These are phyloP conservation scores for Oscheius sp. DNA, from an alignment of 2,888 invertebrate species.

Conservation along the genomic window DNA sequence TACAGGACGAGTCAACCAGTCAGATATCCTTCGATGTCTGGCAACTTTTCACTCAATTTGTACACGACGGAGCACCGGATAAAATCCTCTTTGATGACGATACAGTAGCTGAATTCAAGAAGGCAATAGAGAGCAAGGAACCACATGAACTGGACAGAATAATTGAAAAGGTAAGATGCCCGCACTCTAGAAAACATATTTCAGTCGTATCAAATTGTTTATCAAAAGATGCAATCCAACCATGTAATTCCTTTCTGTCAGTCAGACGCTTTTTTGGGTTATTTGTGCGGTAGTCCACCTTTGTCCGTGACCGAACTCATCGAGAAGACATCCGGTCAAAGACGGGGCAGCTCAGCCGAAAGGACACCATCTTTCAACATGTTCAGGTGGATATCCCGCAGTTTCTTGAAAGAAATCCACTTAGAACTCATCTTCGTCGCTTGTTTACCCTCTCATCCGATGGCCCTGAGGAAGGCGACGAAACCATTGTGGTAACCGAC, in stretches of 20 bases:
- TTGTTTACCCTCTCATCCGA: conserved; percentile 27
- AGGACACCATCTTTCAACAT: conserved; percentile 24
- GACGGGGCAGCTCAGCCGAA: conserved; percentile 19
- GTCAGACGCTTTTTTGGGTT: conserved; percentile 68
- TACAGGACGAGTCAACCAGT: conserved; percentile 42
- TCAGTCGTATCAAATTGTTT: conserved; percentile 65
- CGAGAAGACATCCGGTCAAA: conserved; percentile 32
- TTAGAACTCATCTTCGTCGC: conserved; percentile 31
- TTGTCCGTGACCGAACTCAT: conserved; percentile 64
- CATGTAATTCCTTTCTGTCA: conserved; percentile 71
- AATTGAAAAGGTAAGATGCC: conserved; percentile 46
- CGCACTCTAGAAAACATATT: conserved; percentile 14
- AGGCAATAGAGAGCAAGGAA: conserved; percentile 21
- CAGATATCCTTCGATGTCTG: conserved; percentile 66
- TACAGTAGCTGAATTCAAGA: conserved; percentile 47
- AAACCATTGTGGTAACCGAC: conserved; percentile 13
- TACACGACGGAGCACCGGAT: conserved; percentile 65
- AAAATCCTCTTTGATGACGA: conserved; percentile 52
- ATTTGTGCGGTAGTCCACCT: conserved; percentile 69
- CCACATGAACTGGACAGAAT: conserved; percentile 45
- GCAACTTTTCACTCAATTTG: conserved; percentile 66
- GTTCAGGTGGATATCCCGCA: conserved; percentile 18
- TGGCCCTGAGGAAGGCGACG: conserved; percentile 30
- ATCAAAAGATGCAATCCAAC: conserved; percentile 63
- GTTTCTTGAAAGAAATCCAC: neutral